These are phyloP conservation scores for Alviniconcha marisindica DNA, from an alignment of 1,140 invertebrate genomes.

Conservation along the genomic window DNA sequence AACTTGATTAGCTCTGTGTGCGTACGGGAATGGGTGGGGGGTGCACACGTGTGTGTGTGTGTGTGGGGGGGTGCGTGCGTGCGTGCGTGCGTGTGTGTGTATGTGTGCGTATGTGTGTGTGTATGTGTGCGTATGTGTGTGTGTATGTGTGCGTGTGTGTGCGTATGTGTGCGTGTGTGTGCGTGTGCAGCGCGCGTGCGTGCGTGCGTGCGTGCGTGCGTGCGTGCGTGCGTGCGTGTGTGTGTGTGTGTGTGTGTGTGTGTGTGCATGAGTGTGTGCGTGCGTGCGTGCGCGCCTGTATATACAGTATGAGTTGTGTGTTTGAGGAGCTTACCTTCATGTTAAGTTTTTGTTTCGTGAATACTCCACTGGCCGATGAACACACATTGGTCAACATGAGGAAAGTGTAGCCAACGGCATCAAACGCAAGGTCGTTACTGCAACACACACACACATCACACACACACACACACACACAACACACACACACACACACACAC, in stretches of 20 bases:
- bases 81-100: slow-evolving; percentile 3
- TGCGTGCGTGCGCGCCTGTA: too few species aligned
- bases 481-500: background rate
- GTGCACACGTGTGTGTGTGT: background rate
- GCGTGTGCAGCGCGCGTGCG: too few species aligned
- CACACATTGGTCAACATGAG: slow-evolving; percentile 90
- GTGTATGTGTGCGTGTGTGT: too few species aligned
- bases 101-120: background rate
- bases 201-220: too few species aligned
- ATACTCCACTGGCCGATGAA: slow-evolving; percentile 97
- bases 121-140: background rate
- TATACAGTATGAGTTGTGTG: too few species aligned
- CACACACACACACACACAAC: background rate
- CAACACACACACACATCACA: background rate
- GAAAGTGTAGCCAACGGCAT: slow-evolving; percentile 91
- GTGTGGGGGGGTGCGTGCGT: background rate
- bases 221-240: too few species aligned
- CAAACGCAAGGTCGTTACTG: slow-evolving; percentile 95
- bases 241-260: too few species aligned
- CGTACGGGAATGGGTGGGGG: too few species aligned
- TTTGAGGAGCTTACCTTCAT: slow-evolving; percentile 78
- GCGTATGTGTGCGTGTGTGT: too few species aligned
- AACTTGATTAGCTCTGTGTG: too few species aligned
- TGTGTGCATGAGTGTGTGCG: too few species aligned
- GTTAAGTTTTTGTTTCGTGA: slow-evolving; percentile 97